Evolutionary conservation across 2,797 vertebrate species (phyloP), one percentile per base, ranked within the genome.

Genomic region (Rhabdophis nuchalis): DNA sequence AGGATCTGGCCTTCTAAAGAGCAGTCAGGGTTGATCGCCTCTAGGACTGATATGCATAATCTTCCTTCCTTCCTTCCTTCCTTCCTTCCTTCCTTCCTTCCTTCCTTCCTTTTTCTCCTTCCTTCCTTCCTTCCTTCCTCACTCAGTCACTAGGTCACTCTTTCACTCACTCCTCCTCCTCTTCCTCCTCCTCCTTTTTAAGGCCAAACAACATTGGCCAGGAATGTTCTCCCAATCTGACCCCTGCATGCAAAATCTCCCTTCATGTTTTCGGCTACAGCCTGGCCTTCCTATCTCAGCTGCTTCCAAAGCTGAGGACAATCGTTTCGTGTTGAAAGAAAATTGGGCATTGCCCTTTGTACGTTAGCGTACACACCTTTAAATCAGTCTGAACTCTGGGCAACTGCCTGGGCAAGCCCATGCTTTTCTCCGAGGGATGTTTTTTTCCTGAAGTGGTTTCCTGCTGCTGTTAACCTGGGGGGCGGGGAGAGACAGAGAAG

Each of bases 41-140:
- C n/a, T n/a, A n/a, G n/a, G n/a, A n/a, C n/a, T n/a, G n/a, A n/a
- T 57, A 57, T 18, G 56, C 4, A 18, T 57, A 54, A 46, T 46
- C 46, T 46, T 46, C 4, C 46, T 46, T 46, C 46, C 46, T 46
- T 46, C 46, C 46, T 46, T 46, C 46, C 46, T 46, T 46, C 46
- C 46, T 46, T 46, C 46, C 46, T 46, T 46, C 46, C 46, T 46
- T 46, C 46, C 46, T 46, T 46, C 46, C 46, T 46, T 46, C 46
- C 46, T 46, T 46, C 46, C 46, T 46, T 46, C 46, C 46, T 46
- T 46, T 10, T 20, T 16, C 1, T 27, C 3, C 14, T 2, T 25
- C 8, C 7, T 2, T 9, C 2, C 7, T 5, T 4, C 0, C 2
- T 1, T 5, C 7, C 54, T 4, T 3, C 14, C 0, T 1, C 0